Base-by-base conservation (phyloP, 2,888 invertebrate species). In the Epistrophe eligans region DNA sequence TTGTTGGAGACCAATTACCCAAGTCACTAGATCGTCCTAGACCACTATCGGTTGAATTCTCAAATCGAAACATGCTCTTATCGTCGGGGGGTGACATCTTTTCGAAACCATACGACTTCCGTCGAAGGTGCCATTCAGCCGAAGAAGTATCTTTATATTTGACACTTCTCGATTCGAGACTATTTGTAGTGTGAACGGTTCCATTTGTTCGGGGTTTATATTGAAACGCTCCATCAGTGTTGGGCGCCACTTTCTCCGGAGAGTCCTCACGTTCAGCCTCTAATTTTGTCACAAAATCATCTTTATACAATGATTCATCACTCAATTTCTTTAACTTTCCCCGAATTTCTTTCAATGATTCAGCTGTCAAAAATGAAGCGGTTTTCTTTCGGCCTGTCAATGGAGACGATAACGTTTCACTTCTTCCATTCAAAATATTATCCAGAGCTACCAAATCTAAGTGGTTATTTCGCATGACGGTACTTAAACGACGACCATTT, bases 71-170 rank as follows among this genome's bases (percentile, higher is more conserved):
- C 40, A 92, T 91, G 66, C 91, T 90, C 43, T 91, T 92, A 50
- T 89, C 90, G 52, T 92, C 91, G 0, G 92, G 92, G 17, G 93
- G 92, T 15, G 92, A 90, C 91, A 94, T 94, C 87, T 94, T 94
- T 90, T 95, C 95, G 90, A 97, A 97, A 79, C 96, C 96, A 90
- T 96, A 96, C 19, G 96, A 96, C 92, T 96, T 97, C 88, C 96
- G 94, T 88, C 96, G 93, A 83, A 95, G 94, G 90, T 95, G 96
- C 96, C 96, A 97, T 89, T 95, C 95, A 89, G 95, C 90, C 2
- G 92, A 92, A 9, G 89, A 91, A n/a, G 91, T 91, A 52, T 93
- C 93, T 60, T 92, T 90, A 67, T 83, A 85, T 9, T 90, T 90
- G 48, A 91, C 91, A 70, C 91, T 90, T 72, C 92, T 89, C 11